phyloP scores from a whole-genome alignment of 2,113 vertebrate species.

The Eonycteris spelaea region DNA sequence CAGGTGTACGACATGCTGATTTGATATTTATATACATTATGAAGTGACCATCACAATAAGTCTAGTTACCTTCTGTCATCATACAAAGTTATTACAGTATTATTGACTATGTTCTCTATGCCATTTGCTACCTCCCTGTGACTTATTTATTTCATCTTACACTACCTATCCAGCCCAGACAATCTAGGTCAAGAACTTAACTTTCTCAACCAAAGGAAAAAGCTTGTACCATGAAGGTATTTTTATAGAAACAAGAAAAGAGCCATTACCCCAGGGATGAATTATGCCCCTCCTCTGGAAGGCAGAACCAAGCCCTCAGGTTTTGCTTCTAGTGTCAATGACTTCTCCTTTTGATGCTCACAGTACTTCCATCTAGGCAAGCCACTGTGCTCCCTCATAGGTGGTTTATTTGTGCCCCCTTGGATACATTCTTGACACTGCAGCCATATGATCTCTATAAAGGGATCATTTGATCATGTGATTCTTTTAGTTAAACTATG shows the following conservation, averaged over 20 bases:
- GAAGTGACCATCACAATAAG: background rate
- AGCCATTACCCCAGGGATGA: background rate
- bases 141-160: background rate
- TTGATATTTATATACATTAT: background rate
- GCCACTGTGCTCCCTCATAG: fast-evolving
- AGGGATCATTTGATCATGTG: background rate
- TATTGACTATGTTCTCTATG: background rate
- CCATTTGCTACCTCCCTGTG: background rate
- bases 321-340: background rate
- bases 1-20: background rate
- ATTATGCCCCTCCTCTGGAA: background rate
- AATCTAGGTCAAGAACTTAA: background rate
- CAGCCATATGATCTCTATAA: background rate
- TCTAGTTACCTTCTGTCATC: background rate
- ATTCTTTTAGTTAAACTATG: background rate
- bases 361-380: background rate
- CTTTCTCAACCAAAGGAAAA: background rate
- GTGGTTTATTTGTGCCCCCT: background rate
- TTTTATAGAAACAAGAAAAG: background rate
- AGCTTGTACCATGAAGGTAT: background rate
- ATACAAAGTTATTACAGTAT: background rate
- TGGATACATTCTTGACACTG: background rate
- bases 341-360: background rate
- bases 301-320: background rate
- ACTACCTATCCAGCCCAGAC: background rate